Percentiles rank a stretch among this genome's conserved stretches.
Evolutionary conservation across 2,113 vertebrate genomes (phyloP).

Genomic region (Lates calcarifer): DNA sequence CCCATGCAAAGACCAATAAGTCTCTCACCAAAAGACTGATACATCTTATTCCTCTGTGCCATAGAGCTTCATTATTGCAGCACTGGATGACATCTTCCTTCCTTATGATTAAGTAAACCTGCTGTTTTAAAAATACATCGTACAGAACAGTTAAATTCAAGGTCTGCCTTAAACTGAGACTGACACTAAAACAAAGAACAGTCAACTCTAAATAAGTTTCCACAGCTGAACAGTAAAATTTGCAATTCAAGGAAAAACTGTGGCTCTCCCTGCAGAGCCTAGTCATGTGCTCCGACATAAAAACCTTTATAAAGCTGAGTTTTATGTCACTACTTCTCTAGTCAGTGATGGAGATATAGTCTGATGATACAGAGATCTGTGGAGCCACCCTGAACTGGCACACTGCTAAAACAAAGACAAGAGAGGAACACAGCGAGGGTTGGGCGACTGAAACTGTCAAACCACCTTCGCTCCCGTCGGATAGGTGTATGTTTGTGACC

Average conservation of each 20-base stretch:
- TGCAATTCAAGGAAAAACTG: too few species aligned
- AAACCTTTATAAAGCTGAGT: not conserved
- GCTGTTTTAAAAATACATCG: too few species aligned
- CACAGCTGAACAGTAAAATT: too few species aligned
- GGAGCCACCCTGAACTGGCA: not conserved
- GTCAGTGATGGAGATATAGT: not conserved
- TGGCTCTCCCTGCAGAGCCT: not conserved
- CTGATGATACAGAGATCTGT: not conserved
- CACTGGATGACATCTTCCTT: too few species aligned
- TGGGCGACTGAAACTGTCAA: not conserved
- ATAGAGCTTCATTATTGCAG: too few species aligned
- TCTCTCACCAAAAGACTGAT: too few species aligned
- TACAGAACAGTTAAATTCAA: too few species aligned
- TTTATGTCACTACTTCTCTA: not conserved
- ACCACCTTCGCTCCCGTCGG: not conserved
- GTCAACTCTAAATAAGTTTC: not conserved
- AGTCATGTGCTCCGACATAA: not conserved
- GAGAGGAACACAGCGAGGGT: not conserved
- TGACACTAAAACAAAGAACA: too few species aligned
- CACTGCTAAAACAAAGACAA: conserved; percentile 12
- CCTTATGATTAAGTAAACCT: too few species aligned
- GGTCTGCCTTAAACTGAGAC: too few species aligned
- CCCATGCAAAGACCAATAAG: too few species aligned
- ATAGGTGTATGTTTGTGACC: conserved; percentile 1
- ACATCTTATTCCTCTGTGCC: not conserved